phyloP scores from a whole-genome alignment of 1,140 invertebrate genomes.

The Agrilus planipennis region DNA sequence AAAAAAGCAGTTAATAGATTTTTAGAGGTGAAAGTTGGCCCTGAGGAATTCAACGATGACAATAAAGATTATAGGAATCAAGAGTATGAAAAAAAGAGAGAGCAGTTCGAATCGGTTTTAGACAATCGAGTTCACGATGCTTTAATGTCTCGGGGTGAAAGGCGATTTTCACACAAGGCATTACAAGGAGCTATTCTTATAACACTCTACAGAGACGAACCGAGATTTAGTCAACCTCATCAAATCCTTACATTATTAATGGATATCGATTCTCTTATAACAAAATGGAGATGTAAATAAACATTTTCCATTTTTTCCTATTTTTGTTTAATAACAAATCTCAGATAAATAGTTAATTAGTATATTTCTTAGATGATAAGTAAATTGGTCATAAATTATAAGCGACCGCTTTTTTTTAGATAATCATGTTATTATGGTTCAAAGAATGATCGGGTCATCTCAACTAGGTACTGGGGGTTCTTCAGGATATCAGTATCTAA shows the following conservation, averaged over 20 bases:
- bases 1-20: slow-evolving; percentile 61
- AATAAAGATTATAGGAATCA: slow-evolving; percentile 47
- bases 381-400: no score
- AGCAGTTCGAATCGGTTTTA: slow-evolving; percentile 84
- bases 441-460: slow-evolving; percentile 96
- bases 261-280: slow-evolving; percentile 96
- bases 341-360: not conserved
- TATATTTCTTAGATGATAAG: no score
- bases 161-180: slow-evolving; percentile 78
- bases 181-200: slow-evolving; percentile 96
- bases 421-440: slow-evolving; percentile 98
- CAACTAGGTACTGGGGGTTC: slow-evolving; percentile 95
- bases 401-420: slow-evolving; percentile 55
- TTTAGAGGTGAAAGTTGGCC: slow-evolving; percentile 42
- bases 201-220: slow-evolving; percentile 90
- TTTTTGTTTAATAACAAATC: no score
- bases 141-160: slow-evolving; percentile 69
- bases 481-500: slow-evolving; percentile 94
- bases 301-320: slow-evolving; percentile 1
- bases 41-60: slow-evolving; percentile 47
- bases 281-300: slow-evolving; percentile 97
- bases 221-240: slow-evolving; percentile 92
- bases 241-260: slow-evolving; percentile 87
- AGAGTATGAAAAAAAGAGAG: slow-evolving; percentile 64
- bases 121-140: slow-evolving; percentile 70